phyloP scores from a whole-genome alignment of 2,888 invertebrate species.

The Sthenelais limicola region DNA sequence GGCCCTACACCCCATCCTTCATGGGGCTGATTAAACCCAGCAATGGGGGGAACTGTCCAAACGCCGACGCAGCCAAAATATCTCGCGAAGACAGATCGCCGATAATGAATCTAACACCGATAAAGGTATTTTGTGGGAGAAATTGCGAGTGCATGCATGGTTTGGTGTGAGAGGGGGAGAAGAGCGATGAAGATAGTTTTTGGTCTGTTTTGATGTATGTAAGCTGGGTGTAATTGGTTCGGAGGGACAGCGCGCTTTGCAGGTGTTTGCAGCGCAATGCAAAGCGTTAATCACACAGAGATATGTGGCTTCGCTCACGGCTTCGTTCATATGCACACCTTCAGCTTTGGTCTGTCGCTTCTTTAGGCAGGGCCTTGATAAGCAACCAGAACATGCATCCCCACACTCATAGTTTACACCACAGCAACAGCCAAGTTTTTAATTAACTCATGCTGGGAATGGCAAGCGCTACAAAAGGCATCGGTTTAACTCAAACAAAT shows the following conservation, averaged over 20 bases:
- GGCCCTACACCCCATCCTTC: background rate
- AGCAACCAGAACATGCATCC: background rate
- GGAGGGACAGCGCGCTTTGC: slow-evolving; percentile 11
- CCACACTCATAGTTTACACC: slow-evolving; percentile 30
- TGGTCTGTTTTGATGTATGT: slow-evolving; percentile 32
- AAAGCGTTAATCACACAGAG: slow-evolving; percentile 33
- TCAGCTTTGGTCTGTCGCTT: slow-evolving; percentile 9
- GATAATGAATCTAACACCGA: too few relatives aligned
- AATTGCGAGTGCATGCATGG: background rate
- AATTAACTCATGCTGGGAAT: slow-evolving; percentile 32
- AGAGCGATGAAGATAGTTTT: background rate
- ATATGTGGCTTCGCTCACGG: slow-evolving; percentile 32
- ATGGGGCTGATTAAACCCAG: slow-evolving; percentile 12
- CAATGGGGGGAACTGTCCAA: too few relatives aligned
- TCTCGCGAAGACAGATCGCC: too few relatives aligned
- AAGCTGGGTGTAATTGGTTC: slow-evolving; percentile 31
- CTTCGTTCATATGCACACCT: slow-evolving; percentile 28
- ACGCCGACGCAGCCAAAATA: too few relatives aligned
- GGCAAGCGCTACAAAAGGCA: slow-evolving; percentile 20
- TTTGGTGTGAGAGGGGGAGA: background rate
- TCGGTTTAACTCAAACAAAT: too few relatives aligned
- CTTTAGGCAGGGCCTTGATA: background rate
- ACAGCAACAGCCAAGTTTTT: slow-evolving; percentile 27
- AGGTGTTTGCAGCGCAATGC: slow-evolving; percentile 15
- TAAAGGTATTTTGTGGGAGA: too few relatives aligned